phyloP scores from a whole-genome alignment of 2,797 vertebrate genomes.

The Amphiprion clarkii region DNA sequence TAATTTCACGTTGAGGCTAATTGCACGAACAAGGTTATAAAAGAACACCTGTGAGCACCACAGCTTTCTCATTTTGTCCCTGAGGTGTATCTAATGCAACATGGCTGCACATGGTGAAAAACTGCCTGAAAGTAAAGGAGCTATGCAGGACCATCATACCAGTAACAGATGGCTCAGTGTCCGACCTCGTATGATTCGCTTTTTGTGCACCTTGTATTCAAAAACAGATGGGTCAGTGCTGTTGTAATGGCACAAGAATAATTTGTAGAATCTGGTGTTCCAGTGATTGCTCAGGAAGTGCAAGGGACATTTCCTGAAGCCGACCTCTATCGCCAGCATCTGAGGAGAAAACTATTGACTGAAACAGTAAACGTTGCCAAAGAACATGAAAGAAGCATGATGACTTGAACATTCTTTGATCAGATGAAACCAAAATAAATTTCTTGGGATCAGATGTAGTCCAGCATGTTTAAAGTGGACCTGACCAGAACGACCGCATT shows the following conservation, averaged over 20 bases:
- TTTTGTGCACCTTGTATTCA: not conserved
- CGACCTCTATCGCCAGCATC: too few relatives aligned
- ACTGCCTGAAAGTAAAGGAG: too few relatives aligned
- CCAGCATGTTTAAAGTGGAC: conserved; percentile 2
- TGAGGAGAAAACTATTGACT: too few relatives aligned
- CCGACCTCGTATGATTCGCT: not conserved
- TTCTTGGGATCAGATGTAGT: conserved; percentile 1
- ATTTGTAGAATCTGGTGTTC: not conserved
- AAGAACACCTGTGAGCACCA: conserved; percentile 20
- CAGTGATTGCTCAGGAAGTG: not conserved
- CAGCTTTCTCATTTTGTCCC: not conserved
- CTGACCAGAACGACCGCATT: not conserved
- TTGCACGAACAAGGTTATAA: conserved; percentile 15
- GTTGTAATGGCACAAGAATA: not conserved
- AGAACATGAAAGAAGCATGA: conserved; percentile 8
- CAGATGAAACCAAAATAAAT: conserved; percentile 14
- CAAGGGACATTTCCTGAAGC: too few relatives aligned
- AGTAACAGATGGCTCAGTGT: not conserved
- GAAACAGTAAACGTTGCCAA: conserved; percentile 1
- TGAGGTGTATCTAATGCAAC: not conserved
- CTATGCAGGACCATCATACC: not conserved
- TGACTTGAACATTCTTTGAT: conserved; percentile 8
- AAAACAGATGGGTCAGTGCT: not conserved
- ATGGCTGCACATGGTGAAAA: not conserved
- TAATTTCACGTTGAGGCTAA: conserved; percentile 6